Evolutionary conservation across 1,140 invertebrate genomes (phyloP).

Genomic region (Rhagoletis zephyria): DNA sequence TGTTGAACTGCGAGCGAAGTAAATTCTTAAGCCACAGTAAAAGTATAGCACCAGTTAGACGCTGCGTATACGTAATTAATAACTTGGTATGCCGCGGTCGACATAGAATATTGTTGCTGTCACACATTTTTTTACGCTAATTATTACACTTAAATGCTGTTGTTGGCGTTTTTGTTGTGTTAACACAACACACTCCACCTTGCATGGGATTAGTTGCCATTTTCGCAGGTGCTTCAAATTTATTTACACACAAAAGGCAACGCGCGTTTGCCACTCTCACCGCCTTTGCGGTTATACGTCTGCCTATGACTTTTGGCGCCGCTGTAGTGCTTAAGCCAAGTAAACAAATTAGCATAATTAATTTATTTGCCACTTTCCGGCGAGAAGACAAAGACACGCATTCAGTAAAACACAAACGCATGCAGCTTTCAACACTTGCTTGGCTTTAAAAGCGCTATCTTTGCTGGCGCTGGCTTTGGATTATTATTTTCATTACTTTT

Average conservation of each 20-base stretch:
- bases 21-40: not conserved
- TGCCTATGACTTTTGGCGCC: not conserved
- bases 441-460: not conserved
- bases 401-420: not conserved
- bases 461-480: not conserved
- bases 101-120: not conserved
- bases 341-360: conserved; percentile 52
- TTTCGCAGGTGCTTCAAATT: conserved; percentile 39
- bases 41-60: not conserved
- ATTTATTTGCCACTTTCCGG: conserved; percentile 43
- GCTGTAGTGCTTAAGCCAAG: conserved; percentile 6
- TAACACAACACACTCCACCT: not conserved
- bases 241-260: conserved; percentile 31
- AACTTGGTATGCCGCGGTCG: not conserved
- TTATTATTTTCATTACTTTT: conserved; percentile 18
- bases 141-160: not conserved
- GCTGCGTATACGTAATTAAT: conserved; percentile 23
- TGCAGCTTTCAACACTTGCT: no score
- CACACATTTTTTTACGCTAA: not conserved
- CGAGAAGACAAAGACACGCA: not conserved
- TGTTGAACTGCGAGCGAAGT: not conserved
- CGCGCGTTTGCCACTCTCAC: not conserved
- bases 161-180: not conserved
- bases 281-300: not conserved
- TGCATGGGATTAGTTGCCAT: conserved; percentile 17